Evolutionary conservation across 2,113 vertebrate species (phyloP).

Genomic region (Cavia aperea): DNA sequence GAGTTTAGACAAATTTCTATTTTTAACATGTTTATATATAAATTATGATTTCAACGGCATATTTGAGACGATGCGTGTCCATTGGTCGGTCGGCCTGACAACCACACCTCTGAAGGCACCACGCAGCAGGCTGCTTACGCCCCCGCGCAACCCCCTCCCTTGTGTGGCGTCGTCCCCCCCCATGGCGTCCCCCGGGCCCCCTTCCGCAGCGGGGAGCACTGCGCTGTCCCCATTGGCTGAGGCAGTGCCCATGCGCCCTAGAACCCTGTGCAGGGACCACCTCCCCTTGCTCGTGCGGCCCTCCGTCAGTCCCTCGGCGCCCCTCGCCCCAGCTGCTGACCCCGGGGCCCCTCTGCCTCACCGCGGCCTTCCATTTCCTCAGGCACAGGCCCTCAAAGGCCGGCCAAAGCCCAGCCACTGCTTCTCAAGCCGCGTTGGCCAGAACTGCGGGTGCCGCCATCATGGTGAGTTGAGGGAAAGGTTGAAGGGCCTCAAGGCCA

Average conservation of each 20-base stretch:
- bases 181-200: background rate
- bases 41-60: background rate
- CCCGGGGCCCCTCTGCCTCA: rapidly evolving
- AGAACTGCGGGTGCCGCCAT: conserved; percentile 40
- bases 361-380: background rate
- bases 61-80: rapidly evolving
- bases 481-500: background rate
- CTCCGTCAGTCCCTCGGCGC: background rate
- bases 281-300: background rate
- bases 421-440: background rate
- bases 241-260: background rate
- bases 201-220: background rate
- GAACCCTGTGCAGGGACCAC: background rate
- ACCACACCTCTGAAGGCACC: rapidly evolving
- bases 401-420: background rate
- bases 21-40: background rate
- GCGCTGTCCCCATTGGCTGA: conserved; percentile 56
- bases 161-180: background rate
- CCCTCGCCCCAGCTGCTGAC: rapidly evolving
- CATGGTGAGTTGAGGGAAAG: conserved; percentile 57
- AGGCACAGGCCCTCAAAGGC: background rate
- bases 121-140: rapidly evolving
- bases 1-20: too few species aligned
- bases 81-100: rapidly evolving
- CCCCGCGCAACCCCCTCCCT: background rate